Evolutionary conservation across 2,888 invertebrate species (phyloP), one percentile per base, ranked within the genome.

Genomic region (Lycocerus yunnanus): DNA sequence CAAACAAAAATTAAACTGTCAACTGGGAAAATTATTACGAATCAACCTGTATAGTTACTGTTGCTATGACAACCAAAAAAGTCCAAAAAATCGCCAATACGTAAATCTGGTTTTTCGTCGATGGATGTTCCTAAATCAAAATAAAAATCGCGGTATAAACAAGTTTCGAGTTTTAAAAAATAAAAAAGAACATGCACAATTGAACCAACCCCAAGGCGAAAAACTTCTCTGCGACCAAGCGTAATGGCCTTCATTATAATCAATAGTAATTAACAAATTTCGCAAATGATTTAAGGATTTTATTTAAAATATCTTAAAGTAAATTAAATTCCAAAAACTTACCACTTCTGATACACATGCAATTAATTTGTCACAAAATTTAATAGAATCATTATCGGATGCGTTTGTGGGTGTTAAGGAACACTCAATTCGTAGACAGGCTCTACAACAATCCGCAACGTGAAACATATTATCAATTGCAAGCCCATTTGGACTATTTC

Each of bases 291-390:
- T 20, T 14, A 68, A 16, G 16, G 43, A 27, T 15, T 14, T 58
- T n/a, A n/a, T 63, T 66, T 11, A n/a, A 66, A 15, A 65, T 18
- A 18, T n/a, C 18, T 43, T 63, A 58, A 58, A 71, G 18, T 68
- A 5, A 11, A 21, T 66, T 11, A 24, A 61, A 8, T 15, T 59
- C 13, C 21, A 9, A 59, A 15, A n/a, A 84, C 84, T 83, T 83
- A 86, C 86, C 74, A 86, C 82, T 83, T 86, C 86, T 15, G 85
- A 82, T 59, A 86, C 83, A 79, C 86, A 86, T 66, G 84, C 82
- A 61, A 81, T 75, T 16, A 86, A 80, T 80, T 86, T 86, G 76
- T 85, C 85, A 77, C 82, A 83, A 75, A 84, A 84, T 77, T 85
- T 85, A 66, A 86, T 81, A 10, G 84, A 82, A 81, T 86, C 86